Conservation (phyloP, 2,113 vertebrate species). For the Enhydra lutris region DNA sequence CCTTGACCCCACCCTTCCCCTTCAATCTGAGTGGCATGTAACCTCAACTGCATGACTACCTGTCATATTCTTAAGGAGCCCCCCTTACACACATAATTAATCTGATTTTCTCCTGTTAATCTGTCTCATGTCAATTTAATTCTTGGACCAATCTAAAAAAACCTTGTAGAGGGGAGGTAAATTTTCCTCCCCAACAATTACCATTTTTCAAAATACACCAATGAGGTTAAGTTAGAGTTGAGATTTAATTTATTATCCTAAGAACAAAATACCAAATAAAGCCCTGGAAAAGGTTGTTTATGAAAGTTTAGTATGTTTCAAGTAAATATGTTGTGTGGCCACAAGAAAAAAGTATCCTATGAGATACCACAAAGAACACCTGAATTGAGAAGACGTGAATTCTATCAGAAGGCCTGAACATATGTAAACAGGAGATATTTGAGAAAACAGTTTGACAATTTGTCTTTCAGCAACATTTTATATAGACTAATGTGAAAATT, state of each 20-base stretch:
- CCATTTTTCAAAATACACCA: background rate
- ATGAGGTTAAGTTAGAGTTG: background rate
- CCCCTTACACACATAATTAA: background rate
- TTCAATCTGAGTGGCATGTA: background rate
- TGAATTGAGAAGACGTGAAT: background rate
- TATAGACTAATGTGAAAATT: background rate
- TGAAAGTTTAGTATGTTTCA: background rate
- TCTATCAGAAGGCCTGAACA: background rate
- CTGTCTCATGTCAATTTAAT: background rate
- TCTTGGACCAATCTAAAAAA: background rate
- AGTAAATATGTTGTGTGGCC: background rate
- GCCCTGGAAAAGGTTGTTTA: background rate
- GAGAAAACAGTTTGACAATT: background rate
- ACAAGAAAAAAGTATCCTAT: background rate
- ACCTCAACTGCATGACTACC: background rate
- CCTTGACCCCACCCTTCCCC: background rate
- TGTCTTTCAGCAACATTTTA: background rate
- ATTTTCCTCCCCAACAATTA: background rate
- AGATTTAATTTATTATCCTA: background rate
- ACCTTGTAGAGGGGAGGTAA: background rate
- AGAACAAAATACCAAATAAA: conserved; percentile 11
- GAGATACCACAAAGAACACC: background rate
- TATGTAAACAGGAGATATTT: background rate
- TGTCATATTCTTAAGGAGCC: background rate
- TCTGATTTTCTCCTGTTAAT: background rate